Percentiles rank a stretch among this genome's conserved stretches.
These are phyloP conservation scores for Neopelma chrysocephalum DNA, from an alignment of 2,797 vertebrate genomes.

Conservation along the genomic window DNA sequence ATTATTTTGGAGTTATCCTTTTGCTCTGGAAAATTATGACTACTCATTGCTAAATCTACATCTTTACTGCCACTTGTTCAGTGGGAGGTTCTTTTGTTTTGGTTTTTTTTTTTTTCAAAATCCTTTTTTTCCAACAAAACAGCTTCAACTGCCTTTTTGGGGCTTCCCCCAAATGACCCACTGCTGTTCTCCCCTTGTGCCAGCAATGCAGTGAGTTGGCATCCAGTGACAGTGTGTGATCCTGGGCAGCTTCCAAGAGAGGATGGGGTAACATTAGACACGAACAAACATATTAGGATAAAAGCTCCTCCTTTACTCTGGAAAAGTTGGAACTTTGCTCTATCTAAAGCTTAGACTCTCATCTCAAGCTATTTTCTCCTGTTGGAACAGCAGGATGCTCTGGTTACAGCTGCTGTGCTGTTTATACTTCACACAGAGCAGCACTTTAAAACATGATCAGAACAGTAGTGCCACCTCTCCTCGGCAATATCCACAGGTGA, in stretches of 20 bases:
- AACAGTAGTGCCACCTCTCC: neutral
- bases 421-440: neutral
- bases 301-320: neutral
- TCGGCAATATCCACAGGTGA: conserved; percentile 40
- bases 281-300: neutral
- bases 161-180: neutral
- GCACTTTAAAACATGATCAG: conserved; percentile 24
- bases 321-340: neutral
- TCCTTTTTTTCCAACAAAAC: neutral
- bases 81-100: fast-evolving
- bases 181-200: neutral
- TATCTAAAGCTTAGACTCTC: neutral
- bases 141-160: neutral
- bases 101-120: neutral
- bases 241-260: neutral
- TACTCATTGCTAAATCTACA: neutral
- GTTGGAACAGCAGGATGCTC: neutral
- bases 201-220: neutral
- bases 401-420: conserved; percentile 32
- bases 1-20: neutral
- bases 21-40: neutral
- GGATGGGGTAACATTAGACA: neutral
- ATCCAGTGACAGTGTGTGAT: neutral
- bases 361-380: neutral
- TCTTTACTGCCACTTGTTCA: neutral